phyloP scores from a whole-genome alignment of 2,888 invertebrate species.

The Allolobophora icterica region DNA sequence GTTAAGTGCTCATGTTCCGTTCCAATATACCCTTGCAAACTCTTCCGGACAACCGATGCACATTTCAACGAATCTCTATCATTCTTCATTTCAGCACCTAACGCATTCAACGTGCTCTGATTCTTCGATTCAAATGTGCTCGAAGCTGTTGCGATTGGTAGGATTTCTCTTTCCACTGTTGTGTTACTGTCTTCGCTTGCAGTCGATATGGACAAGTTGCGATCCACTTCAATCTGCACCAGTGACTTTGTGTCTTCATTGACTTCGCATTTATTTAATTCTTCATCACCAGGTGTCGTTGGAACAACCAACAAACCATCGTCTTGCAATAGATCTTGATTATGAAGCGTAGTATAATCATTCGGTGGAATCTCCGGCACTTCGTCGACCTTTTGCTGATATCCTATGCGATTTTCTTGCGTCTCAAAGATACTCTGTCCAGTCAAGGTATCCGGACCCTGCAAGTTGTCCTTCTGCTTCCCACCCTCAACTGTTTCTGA shows the following conservation, averaged over 20 bases:
- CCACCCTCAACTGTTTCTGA: neutral
- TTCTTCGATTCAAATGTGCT: neutral
- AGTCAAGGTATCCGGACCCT: neutral
- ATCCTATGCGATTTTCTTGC: neutral
- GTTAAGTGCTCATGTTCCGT: neutral
- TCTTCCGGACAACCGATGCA: neutral
- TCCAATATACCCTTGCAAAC: neutral
- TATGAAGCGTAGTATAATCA: neutral
- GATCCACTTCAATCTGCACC: neutral
- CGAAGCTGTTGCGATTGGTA: neutral
- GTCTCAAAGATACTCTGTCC: neutral
- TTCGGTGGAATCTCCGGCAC: neutral
- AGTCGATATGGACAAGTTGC: neutral
- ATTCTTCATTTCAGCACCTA: neutral
- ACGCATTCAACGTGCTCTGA: neutral
- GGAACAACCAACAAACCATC: neutral
- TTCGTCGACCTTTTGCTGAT: neutral
- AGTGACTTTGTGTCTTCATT: neutral
- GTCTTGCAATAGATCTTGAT: neutral
- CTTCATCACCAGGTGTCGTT: neutral
- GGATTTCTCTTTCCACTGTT: neutral
- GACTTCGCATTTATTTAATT: neutral
- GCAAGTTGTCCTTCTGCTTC: neutral
- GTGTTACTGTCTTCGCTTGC: neutral
- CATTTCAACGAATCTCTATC: neutral